These are phyloP conservation scores for Porites divaricata DNA, from an alignment of 92 coral and sea anemone species.

Conservation along the genomic window DNA sequence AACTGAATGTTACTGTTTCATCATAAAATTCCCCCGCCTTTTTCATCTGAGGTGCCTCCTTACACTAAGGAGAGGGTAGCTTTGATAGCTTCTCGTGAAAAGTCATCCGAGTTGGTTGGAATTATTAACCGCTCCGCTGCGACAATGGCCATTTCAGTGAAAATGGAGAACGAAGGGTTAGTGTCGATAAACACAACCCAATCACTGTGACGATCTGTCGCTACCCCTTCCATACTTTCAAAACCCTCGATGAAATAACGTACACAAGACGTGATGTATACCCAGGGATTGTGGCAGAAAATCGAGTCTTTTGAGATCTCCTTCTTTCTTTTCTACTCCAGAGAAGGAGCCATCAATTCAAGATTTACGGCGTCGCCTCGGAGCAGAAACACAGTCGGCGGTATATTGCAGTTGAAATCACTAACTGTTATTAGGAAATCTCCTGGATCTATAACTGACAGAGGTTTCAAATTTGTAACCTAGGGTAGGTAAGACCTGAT, in stretches of 20 bases:
- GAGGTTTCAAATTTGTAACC: background rate
- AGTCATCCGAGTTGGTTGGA: slow-evolving; percentile 11
- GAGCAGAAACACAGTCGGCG: background rate
- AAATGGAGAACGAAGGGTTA: slow-evolving; percentile 4
- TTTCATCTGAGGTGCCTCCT: background rate
- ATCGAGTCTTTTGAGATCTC: background rate
- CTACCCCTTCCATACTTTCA: background rate
- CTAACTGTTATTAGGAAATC: background rate
- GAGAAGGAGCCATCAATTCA: slow-evolving; percentile 6
- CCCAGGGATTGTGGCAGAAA: background rate
- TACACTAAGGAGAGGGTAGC: background rate
- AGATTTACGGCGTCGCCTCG: slow-evolving; percentile 7
- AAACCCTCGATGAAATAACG: slow-evolving; percentile 12
- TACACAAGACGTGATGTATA: background rate
- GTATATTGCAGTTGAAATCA: background rate
- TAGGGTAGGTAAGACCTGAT: slow-evolving; percentile 13
- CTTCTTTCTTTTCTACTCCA: background rate
- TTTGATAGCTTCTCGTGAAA: slow-evolving; percentile 13
- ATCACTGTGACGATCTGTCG: background rate
- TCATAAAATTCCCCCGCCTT: background rate
- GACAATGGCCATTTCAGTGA: slow-evolving; percentile 8
- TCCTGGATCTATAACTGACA: background rate
- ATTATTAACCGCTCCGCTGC: slow-evolving; percentile 3
- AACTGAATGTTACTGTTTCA: background rate
- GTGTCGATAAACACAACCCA: slow-evolving; percentile 25